phyloP scores from a whole-genome alignment of 2,797 vertebrate species.

The Platyrinchus mystaceus region DNA sequence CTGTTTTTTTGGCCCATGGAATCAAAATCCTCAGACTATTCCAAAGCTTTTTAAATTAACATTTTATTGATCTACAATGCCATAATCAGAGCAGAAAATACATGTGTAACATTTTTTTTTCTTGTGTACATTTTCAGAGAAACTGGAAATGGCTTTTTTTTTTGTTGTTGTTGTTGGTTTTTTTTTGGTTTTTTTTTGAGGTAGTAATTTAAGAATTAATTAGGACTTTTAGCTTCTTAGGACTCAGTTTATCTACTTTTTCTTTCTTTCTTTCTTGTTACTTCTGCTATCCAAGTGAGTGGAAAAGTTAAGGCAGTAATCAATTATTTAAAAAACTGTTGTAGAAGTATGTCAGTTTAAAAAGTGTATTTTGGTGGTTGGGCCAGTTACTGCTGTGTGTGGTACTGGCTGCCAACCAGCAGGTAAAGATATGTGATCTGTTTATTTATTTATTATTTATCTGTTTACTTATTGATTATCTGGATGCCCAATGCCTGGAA shows the following conservation, averaged over 20 bases:
- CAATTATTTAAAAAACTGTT: not conserved
- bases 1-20: not conserved
- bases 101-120: not conserved
- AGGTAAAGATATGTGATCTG: too few species aligned
- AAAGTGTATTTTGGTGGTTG: not conserved
- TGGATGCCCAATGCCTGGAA: too few species aligned
- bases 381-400: too few species aligned
- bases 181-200: not conserved
- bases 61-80: too few species aligned
- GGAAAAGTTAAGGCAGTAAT: not conserved
- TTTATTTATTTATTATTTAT: too few species aligned
- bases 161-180: too few species aligned
- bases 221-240: not conserved
- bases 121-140: not conserved
- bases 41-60: not conserved
- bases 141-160: not conserved
- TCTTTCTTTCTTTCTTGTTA: not conserved
- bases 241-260: not conserved
- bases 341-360: not conserved
- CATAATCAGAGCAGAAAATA: not conserved
- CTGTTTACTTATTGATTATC: too few species aligned
- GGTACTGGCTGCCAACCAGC: too few species aligned
- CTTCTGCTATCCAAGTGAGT: not conserved
- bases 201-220: not conserved
- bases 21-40: not conserved